These are phyloP conservation scores for Catagonus wagneri DNA, from an alignment of 2,113 vertebrate species.

Conservation along the genomic window DNA sequence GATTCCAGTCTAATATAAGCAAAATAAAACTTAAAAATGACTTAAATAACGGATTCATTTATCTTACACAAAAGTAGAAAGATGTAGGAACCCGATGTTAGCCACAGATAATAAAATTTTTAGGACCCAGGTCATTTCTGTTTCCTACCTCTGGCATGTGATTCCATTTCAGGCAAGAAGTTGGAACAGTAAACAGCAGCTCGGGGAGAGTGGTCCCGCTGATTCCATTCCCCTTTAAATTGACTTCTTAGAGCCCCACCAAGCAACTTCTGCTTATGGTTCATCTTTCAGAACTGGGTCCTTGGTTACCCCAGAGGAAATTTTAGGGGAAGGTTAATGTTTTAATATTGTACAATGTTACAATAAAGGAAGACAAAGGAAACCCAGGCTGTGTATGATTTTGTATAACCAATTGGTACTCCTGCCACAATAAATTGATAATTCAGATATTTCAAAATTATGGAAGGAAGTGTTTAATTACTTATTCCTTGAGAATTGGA, in stretches of 20 bases:
- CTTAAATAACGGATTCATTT: neutral
- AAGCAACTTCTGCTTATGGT: neutral
- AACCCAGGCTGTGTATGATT: neutral
- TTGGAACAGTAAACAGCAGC: neutral
- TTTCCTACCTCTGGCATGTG: neutral
- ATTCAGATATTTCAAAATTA: constrained; percentile 14
- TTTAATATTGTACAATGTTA: neutral
- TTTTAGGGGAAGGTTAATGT: neutral
- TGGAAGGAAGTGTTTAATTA: neutral
- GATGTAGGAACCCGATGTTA: neutral
- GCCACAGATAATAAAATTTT: neutral
- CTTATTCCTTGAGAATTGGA: constrained; percentile 1
- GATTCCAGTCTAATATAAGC: neutral
- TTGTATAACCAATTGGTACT: neutral
- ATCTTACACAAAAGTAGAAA: neutral
- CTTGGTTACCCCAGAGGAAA: neutral
- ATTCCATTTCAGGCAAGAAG: neutral
- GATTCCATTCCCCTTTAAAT: neutral
- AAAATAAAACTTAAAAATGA: neutral
- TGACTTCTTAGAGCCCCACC: neutral
- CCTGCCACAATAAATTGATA: neutral
- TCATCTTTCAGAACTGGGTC: neutral
- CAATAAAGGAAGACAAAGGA: neutral
- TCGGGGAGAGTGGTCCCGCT: neutral
- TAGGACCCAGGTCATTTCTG: neutral